Conservation (phyloP, 2,113 vertebrate species). For the Elaphurus davidianus region DNA sequence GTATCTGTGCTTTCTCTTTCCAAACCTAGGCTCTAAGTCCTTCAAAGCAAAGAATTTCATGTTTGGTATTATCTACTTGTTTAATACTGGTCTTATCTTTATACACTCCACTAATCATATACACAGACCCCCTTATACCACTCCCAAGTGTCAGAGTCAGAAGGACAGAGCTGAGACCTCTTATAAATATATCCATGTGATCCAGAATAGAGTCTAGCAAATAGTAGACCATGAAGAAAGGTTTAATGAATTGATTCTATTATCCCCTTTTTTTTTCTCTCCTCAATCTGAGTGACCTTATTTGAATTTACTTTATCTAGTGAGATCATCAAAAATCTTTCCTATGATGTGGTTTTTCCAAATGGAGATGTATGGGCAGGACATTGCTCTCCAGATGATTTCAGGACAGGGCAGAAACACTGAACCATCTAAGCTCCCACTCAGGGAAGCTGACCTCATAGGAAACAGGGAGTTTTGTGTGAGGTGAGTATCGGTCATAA, state of each 20-base stretch:
- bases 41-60: not conserved
- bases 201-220: not conserved
- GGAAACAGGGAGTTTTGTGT: not conserved
- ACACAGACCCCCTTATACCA: not conserved
- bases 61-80: not conserved
- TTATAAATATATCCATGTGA: no score
- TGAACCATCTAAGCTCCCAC: not conserved
- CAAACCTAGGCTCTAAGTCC: not conserved
- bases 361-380: not conserved
- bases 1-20: not conserved
- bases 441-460: not conserved
- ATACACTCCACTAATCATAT: not conserved
- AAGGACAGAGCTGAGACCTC: not conserved
- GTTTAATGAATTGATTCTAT: not conserved
- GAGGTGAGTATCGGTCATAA: not conserved
- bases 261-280: not conserved
- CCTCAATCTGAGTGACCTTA: not conserved
- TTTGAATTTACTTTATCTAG: not conserved
- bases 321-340: not conserved
- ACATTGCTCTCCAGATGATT: not conserved
- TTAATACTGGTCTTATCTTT: not conserved
- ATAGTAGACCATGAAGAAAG: not conserved
- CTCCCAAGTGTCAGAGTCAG: not conserved
- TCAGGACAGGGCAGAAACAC: not conserved
- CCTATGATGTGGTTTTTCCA: not conserved